These are phyloP conservation scores for Corythornis leucogaster DNA, from an alignment of 2,797 vertebrate genomes.

Conservation along the genomic window DNA sequence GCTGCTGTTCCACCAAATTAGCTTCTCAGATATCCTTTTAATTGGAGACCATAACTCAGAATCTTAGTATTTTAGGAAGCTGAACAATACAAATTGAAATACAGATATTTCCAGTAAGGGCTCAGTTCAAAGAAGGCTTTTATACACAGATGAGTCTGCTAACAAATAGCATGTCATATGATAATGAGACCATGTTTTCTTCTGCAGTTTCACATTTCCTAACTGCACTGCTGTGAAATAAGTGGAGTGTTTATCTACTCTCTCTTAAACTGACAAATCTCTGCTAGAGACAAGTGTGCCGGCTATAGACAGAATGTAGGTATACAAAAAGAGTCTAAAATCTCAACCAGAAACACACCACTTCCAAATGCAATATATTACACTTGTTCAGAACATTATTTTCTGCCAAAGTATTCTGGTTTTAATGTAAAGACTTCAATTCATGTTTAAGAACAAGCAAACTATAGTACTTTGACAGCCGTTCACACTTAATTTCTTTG, in stretches of 20 bases:
- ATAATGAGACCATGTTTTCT: conserved; percentile 78
- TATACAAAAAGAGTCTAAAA: conserved; percentile 46
- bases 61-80: conserved; percentile 76
- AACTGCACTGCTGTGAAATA: conserved; percentile 74
- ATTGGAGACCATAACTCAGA: conserved; percentile 79
- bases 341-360: conserved; percentile 36
- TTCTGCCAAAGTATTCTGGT: conserved; percentile 71
- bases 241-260: conserved; percentile 71
- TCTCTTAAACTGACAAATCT: conserved; percentile 60
- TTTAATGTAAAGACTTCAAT: conserved; percentile 80
- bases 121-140: conserved; percentile 69
- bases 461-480: conserved; percentile 78
- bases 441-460: conserved; percentile 83
- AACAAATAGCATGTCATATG: conserved; percentile 74
- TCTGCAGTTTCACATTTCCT: conserved; percentile 72
- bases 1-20: conserved; percentile 80
- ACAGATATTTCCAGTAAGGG: conserved; percentile 74
- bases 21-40: conserved; percentile 81
- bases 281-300: conserved; percentile 42
- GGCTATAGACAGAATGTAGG: conserved; percentile 60
- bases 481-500: conserved; percentile 84
- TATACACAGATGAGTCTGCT: conserved; percentile 74
- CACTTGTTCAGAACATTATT: conserved; percentile 69
- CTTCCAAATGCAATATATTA: conserved; percentile 67
- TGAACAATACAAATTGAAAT: conserved; percentile 80